Base-by-base conservation (phyloP, 2,888 invertebrate genomes). In the Drosophila quinaria region DNA sequence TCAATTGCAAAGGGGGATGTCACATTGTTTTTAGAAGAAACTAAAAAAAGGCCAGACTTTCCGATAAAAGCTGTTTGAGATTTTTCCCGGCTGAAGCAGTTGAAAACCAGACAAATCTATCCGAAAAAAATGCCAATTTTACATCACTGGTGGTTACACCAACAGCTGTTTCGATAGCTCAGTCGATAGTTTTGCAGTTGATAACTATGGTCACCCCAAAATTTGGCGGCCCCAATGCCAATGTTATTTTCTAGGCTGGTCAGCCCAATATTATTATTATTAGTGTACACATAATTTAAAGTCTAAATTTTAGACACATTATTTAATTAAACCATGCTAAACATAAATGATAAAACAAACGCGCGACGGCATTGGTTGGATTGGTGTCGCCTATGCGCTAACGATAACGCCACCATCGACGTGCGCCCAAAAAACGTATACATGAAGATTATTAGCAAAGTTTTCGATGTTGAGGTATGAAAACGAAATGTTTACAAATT, bases 331-430 rank as follows among this genome's bases (percentile, higher is more conserved):
- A 33, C 10, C 2, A 56, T 61, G 62, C 33, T 33, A 15, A 65
- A 44, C 13, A 19, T 44, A n/a, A 65, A 44, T 19, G n/a, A 41
- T 35, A 11, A 25, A n/a, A 1, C 1, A 17, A 62, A 1, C 13
- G 39, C 29, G 1, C 29, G 54, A 33, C 70, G 41, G 4, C 50
- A 74, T 44, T 83, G 83, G 83, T 29, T 83, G 1, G 51, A 69
- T 15, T 83, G 83, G 83, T 83, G 83, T 42, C 83, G 83, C 2
- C 56, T 83, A 2, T 83, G 83, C 37, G 83, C 87, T 2, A 78
- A 49, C 29, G 76, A 81, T 8, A 60, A 66, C 13, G 74, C 76
- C 9, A 9, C 5, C 1, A 54, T 67, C 4, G 66, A 69, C 35
- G 61, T 63, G 4, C 49, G 50, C 15, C 44, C 74, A 5, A 70